Conservation (phyloP, 2,888 invertebrate genomes). For the Lypha dubia region DNA sequence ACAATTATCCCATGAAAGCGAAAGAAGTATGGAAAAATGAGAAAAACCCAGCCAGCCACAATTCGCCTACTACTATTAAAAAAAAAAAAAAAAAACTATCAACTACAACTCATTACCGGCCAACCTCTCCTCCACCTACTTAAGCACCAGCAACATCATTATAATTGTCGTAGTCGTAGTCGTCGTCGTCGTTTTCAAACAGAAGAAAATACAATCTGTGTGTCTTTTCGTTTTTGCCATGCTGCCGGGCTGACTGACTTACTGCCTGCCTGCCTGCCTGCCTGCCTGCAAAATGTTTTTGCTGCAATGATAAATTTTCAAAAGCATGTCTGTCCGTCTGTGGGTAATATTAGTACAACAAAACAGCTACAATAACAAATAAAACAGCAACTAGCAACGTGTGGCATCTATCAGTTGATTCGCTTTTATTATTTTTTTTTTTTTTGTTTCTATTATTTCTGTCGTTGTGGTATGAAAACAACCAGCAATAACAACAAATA, state of each 20-base stretch:
- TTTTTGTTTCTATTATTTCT: not conserved
- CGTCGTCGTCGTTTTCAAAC: slow-evolving; percentile 5
- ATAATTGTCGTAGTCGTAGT: slow-evolving; percentile 11
- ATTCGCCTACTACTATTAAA: slow-evolving; percentile 65
- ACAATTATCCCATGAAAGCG: slow-evolving; percentile 42
- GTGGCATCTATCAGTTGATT: slow-evolving; percentile 71
- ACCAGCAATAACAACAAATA: slow-evolving; percentile 52
- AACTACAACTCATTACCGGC: slow-evolving; percentile 40
- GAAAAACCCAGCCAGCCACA: slow-evolving; percentile 60
- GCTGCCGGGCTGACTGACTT: not conserved
- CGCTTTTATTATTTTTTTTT: slow-evolving; percentile 47
- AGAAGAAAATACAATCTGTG: slow-evolving; percentile 44
- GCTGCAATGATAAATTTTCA: slow-evolving; percentile 70
- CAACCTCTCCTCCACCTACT: slow-evolving; percentile 40
- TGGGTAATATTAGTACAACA: slow-evolving; percentile 42
- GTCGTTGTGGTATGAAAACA: slow-evolving; percentile 51
- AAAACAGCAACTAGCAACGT: slow-evolving; percentile 58
- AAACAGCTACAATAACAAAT: slow-evolving; percentile 51
- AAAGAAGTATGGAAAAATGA: slow-evolving; percentile 45
- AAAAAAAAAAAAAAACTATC: too few relatives aligned
- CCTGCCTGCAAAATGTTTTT: slow-evolving; percentile 57
- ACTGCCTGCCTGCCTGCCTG: slow-evolving; percentile 3
- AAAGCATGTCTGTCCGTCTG: slow-evolving; percentile 56
- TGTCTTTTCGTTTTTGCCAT: slow-evolving; percentile 34
- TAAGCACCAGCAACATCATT: slow-evolving; percentile 34